Base-by-base conservation (phyloP, 2,797 vertebrate genomes). In the Sus cebifrons region DNA sequence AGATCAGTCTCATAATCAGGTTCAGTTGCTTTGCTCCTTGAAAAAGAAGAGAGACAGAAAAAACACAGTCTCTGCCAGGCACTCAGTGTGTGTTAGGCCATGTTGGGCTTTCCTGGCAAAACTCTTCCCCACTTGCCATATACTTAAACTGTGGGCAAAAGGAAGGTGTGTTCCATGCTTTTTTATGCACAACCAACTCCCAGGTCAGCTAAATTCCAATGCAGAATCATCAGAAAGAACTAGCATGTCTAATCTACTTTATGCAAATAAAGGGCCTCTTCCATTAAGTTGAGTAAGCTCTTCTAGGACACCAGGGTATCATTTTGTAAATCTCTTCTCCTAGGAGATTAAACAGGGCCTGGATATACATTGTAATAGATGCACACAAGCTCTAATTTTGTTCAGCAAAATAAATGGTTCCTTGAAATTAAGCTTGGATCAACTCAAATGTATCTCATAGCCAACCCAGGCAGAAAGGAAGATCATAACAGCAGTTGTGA, bases 381-480 rank as follows among this genome's bases (percentile, higher is more conserved):
- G 73, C 64, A 60, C 25, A 82, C 17, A 84, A 68, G 29, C 82
- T 87, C 79, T 96, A 82, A 94, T 96, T 97, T 97, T 95, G 60
- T 94, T 85, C 67, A 88, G 71, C 44, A 88, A 86, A 96, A 94
- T 95, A 89, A 92, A 83, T 44, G 29, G 58, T 92, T 95, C 90
- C 84, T 97, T 92, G 83, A 85, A 74, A 95, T 62, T 62, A 81
- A 92, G 67, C 29, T 73, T 87, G 54, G 70, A 40, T 93, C 71
- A 91, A 54, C 92, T 89, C 68, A 86, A 82, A 29, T 44, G 23
- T 73, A 32, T 68, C 52, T 17, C 5, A 17, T 49, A 44, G 44
- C 68, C 52, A 74, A 29, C 49, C 7, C 86, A 94, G 77, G 85
- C 23, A 52, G 77, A 89, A 96, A 79, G 40, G 85, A 93, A 25